Evolutionary conservation across 2,113 vertebrate genomes (phyloP), one percentile per base, ranked within the genome.

Genomic region (Chaenogobius annularis): DNA sequence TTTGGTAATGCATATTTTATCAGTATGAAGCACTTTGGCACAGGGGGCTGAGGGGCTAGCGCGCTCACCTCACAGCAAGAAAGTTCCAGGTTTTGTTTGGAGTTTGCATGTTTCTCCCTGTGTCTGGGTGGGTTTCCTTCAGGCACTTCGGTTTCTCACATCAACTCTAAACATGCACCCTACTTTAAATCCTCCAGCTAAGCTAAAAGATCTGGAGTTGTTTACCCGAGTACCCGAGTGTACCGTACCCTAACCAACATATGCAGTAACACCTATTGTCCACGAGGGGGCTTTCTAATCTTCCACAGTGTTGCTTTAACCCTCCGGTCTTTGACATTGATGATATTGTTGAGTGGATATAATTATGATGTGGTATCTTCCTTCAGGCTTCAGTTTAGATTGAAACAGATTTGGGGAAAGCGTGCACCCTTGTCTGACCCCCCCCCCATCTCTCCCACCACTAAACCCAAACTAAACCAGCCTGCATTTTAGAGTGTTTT

Each of bases 401-500:
- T 9, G 55, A 64, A 31, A 68, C 20, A 62, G 44, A 52, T 58
- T 70, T 77, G 55, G 20, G 74, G 68, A 73, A 68, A 75, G 19
- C 43, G 68, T 68, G 70, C 46, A 67, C 12, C 64, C n/a, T 72
- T 72, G 44, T 72, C 72, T 82, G 59, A 63, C 17, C 61, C 61
- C 72, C 31, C n/a, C n/a, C 52, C 14, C 50, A 43, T 72, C 48
- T 73, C 47, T 58, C 61, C 31, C 31, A 37, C 31, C 68, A 47
- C 78, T 26, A 35, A 35, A 61, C 40, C 35, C 35, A 1, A 52
- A 46, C 74, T 67, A 75, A 52, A 46, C 74, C 65, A 72, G 73
- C 69, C 77, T 84, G 77, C 74, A 62, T 55, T 79, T 73, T 75
- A 47, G 72, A 20, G 67, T 80, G 66, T 72, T 72, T 81, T 85